Base-by-base conservation (phyloP, 2,797 vertebrate genomes). In the Pterois miles region DNA sequence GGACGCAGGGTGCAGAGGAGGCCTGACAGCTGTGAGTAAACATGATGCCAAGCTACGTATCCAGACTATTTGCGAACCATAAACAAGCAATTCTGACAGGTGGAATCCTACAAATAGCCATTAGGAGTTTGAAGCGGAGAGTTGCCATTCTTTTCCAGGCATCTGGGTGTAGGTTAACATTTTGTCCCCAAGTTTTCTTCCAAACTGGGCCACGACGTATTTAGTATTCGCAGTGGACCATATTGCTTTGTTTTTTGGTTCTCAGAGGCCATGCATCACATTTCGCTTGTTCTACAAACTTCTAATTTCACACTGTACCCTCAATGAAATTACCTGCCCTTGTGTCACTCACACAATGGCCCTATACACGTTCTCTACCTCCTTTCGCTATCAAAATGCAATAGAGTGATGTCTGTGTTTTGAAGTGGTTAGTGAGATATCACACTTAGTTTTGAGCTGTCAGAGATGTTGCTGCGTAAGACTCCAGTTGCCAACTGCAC, bases 201-300 rank as follows among this genome's bases (percentile, higher is more conserved):
- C 57, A 69, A 84, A 88, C 71, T 74, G 70, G 78, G 62, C 73
- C 72, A 82, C 9, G 33, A 14, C 40, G 12, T 62, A 67, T 84
- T 91, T 82, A 85, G 82, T 23, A 89, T 91, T 86, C 83, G 81
- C 54, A 70, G 56, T 8, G 12, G 71, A 65, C 29, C 20, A 31
- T n/a, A n/a, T 33, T 54, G 23, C 43, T 85, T 80, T 74, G 59
- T 79, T 74, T 53, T 62, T 60, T 62, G 20, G 31, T 68, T 76
- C 71, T 79, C 38, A 14, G 69, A 84, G 81, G 71, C 33, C 70
- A 29, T 18, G 36, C 72, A 66, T 74, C 68, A 66, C 62, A 40
- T 72, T 74, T 78, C 4, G 38, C 67, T 79, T 70, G 67, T 75
- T 81, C 64, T 31, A 48, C 18, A 68, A 75, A 81, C 34, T 48